Percentiles rank a stretch among this genome's conserved stretches.
These are phyloP conservation scores for Porites lutea DNA, from an alignment of 64 coral and sea anemone species.

Conservation along the genomic window DNA sequence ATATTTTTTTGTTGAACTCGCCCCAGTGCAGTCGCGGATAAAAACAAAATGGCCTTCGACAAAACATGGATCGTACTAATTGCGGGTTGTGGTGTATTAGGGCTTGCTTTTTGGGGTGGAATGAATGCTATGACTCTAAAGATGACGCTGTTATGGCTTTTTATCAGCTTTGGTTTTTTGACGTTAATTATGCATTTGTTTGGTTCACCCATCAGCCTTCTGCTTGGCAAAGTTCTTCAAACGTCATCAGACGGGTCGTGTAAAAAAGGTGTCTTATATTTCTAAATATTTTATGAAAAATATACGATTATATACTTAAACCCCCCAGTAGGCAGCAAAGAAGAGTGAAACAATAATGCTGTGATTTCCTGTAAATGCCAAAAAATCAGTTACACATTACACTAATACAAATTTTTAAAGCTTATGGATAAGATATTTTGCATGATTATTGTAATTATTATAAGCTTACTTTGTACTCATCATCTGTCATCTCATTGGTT, in stretches of 20 bases:
- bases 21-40: background rate
- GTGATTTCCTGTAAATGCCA: too few relatives aligned
- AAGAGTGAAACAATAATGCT: too few relatives aligned
- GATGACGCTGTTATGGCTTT: slow-evolving; percentile 78
- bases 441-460: too few relatives aligned
- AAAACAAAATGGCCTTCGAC: slow-evolving; percentile 74
- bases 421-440: too few relatives aligned
- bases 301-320: too few relatives aligned
- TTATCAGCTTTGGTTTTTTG: slow-evolving; percentile 92
- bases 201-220: slow-evolving; percentile 71
- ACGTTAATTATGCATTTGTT: slow-evolving; percentile 84
- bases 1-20: background rate
- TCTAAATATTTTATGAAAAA: background rate
- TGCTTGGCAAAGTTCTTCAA: slow-evolving; percentile 54
- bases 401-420: too few relatives aligned
- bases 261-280: background rate
- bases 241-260: background rate
- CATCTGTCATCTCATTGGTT: too few relatives aligned
- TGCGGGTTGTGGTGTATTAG: slow-evolving; percentile 57
- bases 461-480: too few relatives aligned
- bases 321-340: too few relatives aligned
- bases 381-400: too few relatives aligned
- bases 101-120: slow-evolving; percentile 71
- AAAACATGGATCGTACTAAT: slow-evolving; percentile 82
- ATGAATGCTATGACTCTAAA: slow-evolving; percentile 83